Conservation (phyloP, 2,797 vertebrate genomes). For the Aplochiton taeniatus region DNA sequence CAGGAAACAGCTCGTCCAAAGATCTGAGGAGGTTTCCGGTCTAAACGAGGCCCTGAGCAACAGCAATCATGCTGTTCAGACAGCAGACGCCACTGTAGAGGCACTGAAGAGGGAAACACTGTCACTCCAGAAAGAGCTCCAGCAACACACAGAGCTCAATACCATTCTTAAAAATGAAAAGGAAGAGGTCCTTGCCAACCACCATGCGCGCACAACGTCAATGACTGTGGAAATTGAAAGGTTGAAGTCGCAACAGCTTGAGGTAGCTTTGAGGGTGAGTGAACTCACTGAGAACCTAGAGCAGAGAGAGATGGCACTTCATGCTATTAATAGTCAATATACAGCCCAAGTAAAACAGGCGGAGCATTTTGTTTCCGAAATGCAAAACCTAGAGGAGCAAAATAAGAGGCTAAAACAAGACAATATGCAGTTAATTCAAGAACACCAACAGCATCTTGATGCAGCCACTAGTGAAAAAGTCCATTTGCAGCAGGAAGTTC, state of each 20-base stretch:
- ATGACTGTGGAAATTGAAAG: slow-evolving; percentile 75
- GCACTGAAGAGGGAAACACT: slow-evolving; percentile 68
- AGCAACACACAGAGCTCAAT: slow-evolving; percentile 53
- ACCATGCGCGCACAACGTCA: slow-evolving; percentile 63
- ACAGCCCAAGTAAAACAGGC: slow-evolving; percentile 74
- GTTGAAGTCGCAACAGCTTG: slow-evolving; percentile 76
- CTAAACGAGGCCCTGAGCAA: slow-evolving; percentile 64
- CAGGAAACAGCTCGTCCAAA: slow-evolving; percentile 61
- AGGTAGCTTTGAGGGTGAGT: slow-evolving; percentile 73
- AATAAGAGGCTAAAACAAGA: slow-evolving; percentile 68
- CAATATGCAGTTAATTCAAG: slow-evolving; percentile 42
- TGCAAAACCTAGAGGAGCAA: slow-evolving; percentile 69
- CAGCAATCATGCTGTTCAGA: slow-evolving; percentile 46
- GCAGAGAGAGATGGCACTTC: slow-evolving; percentile 78
- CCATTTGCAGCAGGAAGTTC: slow-evolving; percentile 65
- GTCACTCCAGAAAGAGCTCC: slow-evolving; percentile 58
- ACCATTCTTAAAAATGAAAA: slow-evolving; percentile 73
- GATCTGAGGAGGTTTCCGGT: slow-evolving; percentile 62
- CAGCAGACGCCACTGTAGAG: slow-evolving; percentile 48
- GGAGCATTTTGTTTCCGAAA: slow-evolving; percentile 65
- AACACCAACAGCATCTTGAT: slow-evolving; percentile 59
- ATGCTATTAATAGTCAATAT: slow-evolving; percentile 76
- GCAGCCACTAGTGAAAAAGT: slow-evolving; percentile 67
- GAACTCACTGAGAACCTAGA: slow-evolving; percentile 71
- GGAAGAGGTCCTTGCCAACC: slow-evolving; percentile 60